phyloP scores from a whole-genome alignment of 2,888 invertebrate genomes.

The Hirudinaria manillensis region DNA sequence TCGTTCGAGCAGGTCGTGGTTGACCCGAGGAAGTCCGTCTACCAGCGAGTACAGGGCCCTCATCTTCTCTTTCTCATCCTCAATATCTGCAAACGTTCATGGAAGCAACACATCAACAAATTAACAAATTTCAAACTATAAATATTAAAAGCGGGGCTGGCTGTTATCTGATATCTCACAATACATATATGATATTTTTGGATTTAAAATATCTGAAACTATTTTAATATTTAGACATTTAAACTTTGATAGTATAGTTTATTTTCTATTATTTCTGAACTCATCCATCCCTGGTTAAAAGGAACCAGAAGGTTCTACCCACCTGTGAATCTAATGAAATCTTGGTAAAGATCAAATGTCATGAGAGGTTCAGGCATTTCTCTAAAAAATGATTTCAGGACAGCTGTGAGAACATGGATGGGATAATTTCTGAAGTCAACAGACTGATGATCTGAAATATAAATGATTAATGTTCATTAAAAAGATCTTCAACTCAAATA shows the following conservation, averaged over 20 bases:
- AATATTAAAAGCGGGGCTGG: too few relatives aligned
- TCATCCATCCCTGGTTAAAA: too few relatives aligned
- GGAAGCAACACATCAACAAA: background rate
- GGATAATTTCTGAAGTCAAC: conserved; percentile 65
- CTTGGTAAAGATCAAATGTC: conserved; percentile 87
- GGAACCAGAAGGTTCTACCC: conserved; percentile 12
- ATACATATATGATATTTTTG: too few relatives aligned
- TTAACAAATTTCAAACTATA: background rate
- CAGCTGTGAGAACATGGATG: conserved; percentile 82
- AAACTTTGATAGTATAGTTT: too few relatives aligned
- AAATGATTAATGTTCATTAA: conserved; percentile 25
- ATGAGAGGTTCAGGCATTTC: conserved; percentile 88
- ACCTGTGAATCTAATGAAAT: conserved; percentile 78
- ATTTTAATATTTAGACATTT: too few relatives aligned
- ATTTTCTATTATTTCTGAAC: too few relatives aligned
- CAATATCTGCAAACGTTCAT: conserved; percentile 61
- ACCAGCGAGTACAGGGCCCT: conserved; percentile 78
- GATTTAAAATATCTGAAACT: too few relatives aligned
- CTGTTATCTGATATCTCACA: too few relatives aligned
- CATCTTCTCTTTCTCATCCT: conserved; percentile 73
- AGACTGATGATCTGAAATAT: conserved; percentile 61
- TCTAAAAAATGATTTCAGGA: conserved; percentile 77
- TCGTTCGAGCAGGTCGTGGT: conserved; percentile 83
- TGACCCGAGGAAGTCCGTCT: conserved; percentile 78
- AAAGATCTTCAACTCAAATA: too few relatives aligned